Conservation (phyloP, 2,888 invertebrate species). For the Kryphioiulus occultus region DNA sequence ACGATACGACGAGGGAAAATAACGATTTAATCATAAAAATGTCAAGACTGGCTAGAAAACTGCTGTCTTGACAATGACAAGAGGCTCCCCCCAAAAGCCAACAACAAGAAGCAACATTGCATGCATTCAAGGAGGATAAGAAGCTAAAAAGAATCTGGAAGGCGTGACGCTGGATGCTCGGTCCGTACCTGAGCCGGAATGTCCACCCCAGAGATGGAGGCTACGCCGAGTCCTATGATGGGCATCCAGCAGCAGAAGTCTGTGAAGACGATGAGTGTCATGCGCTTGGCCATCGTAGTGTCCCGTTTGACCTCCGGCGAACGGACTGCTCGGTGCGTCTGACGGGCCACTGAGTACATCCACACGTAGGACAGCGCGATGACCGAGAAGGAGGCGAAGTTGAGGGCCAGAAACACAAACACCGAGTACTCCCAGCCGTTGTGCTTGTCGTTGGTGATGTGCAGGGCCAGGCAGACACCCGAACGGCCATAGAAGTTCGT, state of each 20-base stretch:
- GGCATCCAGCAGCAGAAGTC: conserved; percentile 61
- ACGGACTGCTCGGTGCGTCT: conserved; percentile 55
- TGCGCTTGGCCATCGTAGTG: conserved; percentile 58
- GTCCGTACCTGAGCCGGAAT: conserved; percentile 51
- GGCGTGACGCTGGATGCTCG: no score
- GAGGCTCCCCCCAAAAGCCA: no score
- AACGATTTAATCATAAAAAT: no score
- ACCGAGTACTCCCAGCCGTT: conserved; percentile 61
- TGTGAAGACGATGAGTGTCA: conserved; percentile 59
- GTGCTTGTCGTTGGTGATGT: conserved; percentile 59
- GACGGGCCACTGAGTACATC: conserved; percentile 59
- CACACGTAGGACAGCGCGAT: conserved; percentile 59
- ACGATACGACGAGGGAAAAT: conserved; percentile 49
- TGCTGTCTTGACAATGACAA: no score
- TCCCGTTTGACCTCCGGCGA: conserved; percentile 56
- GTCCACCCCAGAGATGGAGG: conserved; percentile 56
- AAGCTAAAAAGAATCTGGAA: no score
- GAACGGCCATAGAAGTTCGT: conserved; percentile 59
- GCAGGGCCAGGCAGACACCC: conserved; percentile 61
- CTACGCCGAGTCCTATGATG: conserved; percentile 57
- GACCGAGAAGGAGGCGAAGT: conserved; percentile 59
- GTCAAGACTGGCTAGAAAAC: no score
- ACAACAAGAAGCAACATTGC: no score
- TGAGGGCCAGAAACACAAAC: conserved; percentile 59
- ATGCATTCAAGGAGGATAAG: no score